Base-by-base conservation (phyloP, 2,797 vertebrate genomes). In the Cirrhinus molitorella region DNA sequence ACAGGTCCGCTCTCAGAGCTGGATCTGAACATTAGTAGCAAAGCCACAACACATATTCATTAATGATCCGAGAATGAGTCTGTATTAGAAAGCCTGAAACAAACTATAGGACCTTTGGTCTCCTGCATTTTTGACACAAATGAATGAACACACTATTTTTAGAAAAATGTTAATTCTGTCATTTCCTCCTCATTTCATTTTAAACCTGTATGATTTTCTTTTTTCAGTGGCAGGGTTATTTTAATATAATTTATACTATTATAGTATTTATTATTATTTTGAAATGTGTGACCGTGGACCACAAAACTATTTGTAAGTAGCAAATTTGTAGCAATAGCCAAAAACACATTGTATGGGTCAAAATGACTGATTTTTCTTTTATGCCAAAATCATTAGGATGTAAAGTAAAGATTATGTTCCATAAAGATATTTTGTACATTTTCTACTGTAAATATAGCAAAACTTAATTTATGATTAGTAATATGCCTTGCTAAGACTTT, bases 1-100 rank as follows among this genome's bases (percentile, higher is more conserved):
- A 83, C 90, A 90, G 91, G 80, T 86, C 86, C 57, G 81, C 86
- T 85, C 81, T 80, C 79, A 61, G 85, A 84, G 81, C 82, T 71
- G 61, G 43, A 83, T 70, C 68, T 55, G 78, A 80, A 65, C 70
- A 81, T 79, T 70, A 79, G 65, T 5, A 61, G 67, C 75, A 82
- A 59, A 63, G 76, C n/a, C 81, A 43, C 49, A 80, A 45, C 31
- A 80, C 40, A 79, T 19, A 81, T 66, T 61, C 45, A 83, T 59
- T 45, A 85, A 71, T 21, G 51, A 67, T 78, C 73, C 55, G 77
- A 85, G 49, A 28, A 53, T 28, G 43, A 70, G 68, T 65, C 71
- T 82, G 83, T 72, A 77, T 80, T 65, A 45, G 40, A 85, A 63
- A 85, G 71, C 55, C 73, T 79, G 51, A 79, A 63, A 76, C 47